These are phyloP conservation scores for Drosophila rufa DNA, from an alignment of 1,140 invertebrate genomes.

Conservation along the genomic window DNA sequence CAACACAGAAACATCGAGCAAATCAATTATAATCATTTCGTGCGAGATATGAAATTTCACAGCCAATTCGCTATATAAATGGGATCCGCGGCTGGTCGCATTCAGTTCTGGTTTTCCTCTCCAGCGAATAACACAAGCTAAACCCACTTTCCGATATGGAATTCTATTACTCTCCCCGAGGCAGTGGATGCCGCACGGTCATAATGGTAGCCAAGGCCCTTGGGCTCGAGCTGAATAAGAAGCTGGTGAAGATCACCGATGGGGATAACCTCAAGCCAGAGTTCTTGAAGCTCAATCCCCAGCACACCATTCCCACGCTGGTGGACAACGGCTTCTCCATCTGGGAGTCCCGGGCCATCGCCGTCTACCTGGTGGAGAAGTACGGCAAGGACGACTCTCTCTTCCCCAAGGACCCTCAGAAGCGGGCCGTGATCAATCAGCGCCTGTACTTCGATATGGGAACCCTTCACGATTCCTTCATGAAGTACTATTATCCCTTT, in stretches of 20 bases:
- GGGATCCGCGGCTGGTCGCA: too few species aligned
- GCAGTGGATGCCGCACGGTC: slow-evolving; percentile 84
- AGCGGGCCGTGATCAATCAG: slow-evolving; percentile 86
- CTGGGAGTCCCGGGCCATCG: slow-evolving; percentile 74
- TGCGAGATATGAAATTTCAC: slow-evolving; percentile 12
- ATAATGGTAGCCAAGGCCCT: slow-evolving; percentile 84
- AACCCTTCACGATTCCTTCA: slow-evolving; percentile 81
- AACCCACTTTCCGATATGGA: slow-evolving; percentile 31
- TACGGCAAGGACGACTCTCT: slow-evolving; percentile 85
- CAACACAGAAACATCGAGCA: neutral
- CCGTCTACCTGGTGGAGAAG: slow-evolving; percentile 64
- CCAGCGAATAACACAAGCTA: neutral
- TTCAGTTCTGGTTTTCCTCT: slow-evolving; percentile 10
- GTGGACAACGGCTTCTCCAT: slow-evolving; percentile 62
- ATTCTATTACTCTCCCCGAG: slow-evolving; percentile 43
- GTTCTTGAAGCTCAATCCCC: slow-evolving; percentile 85
- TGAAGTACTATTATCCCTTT: slow-evolving; percentile 47
- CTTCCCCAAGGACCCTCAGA: slow-evolving; percentile 86
- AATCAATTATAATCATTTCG: slow-evolving; percentile 8
- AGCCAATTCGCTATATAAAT: slow-evolving; percentile 14
- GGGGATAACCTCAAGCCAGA: slow-evolving; percentile 89
- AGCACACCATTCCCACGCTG: slow-evolving; percentile 74
- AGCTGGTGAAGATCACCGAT: slow-evolving; percentile 86
- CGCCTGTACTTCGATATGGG: slow-evolving; percentile 88
- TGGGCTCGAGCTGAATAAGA: slow-evolving; percentile 83